Evolutionary conservation across 2,113 vertebrate genomes (phyloP).

Genomic region (Mystacornis crossleyi): DNA sequence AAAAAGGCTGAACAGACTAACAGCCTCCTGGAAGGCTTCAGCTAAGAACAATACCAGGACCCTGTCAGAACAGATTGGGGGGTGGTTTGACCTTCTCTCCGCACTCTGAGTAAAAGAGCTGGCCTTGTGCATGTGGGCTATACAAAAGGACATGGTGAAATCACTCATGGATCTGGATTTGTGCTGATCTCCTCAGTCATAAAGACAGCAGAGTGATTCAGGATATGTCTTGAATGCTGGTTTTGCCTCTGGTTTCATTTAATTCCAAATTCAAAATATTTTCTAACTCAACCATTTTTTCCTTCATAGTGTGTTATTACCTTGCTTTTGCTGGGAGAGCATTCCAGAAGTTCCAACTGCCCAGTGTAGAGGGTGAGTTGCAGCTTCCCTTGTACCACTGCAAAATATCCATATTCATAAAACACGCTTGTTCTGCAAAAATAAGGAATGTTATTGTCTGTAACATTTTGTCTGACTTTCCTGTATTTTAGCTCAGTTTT

Average conservation of each 20-base stretch:
- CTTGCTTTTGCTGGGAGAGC: not conserved
- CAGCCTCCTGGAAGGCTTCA: not conserved
- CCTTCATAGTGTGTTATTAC: not conserved
- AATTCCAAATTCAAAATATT: not conserved
- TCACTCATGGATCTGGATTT: not conserved
- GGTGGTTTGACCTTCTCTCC: not conserved
- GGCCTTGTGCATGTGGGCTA: accelerated
- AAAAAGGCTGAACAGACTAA: not conserved
- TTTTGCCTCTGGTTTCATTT: not conserved
- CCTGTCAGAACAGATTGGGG: not conserved
- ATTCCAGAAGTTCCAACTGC: not conserved
- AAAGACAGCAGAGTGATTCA: not conserved
- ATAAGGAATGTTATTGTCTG: not conserved
- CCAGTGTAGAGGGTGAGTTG: not conserved
- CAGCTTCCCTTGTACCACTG: not conserved
- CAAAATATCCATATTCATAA: accelerated
- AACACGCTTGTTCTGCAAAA: not conserved
- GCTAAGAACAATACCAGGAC: not conserved
- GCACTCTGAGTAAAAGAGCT: not conserved
- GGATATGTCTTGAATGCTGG: not conserved
- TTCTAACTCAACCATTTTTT: not conserved
- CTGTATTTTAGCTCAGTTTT: not conserved
- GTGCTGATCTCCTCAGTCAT: not conserved
- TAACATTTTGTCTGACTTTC: not conserved
- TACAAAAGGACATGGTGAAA: not conserved